Evolutionary conservation across 2,113 vertebrate genomes (phyloP), one percentile per base, ranked within the genome.

Genomic region (Tangachromis dhanisi): DNA sequence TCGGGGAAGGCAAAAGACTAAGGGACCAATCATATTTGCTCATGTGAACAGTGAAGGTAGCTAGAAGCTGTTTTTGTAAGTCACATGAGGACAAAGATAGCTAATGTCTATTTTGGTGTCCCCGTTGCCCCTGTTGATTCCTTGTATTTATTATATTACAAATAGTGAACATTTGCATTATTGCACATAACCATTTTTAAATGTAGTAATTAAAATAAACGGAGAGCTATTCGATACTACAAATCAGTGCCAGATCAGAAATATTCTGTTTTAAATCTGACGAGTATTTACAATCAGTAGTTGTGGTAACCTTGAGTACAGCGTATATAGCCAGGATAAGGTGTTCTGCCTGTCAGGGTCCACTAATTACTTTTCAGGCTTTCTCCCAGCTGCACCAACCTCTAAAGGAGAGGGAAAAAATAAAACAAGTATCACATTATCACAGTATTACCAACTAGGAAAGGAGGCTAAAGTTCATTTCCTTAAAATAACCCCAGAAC

Each of bases 71-170:
- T 38, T 38, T 88, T 86, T 78, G 63, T 84, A 19, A 80, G 85
- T 89, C 87, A 90, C 86, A 79, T 40, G 26, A 17, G 9, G 84
- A 85, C 80, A 87, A 90, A 91, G 53, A 87, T 82, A 90, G 90
- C 86, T 16, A 9, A 80, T 10, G 14, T 81, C 54, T 94, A 92
- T 93, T 92, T 76, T 59, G 49, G 21, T 55, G 61, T 53, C 29
- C 55, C n/a, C 54, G 9, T 33, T 83, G 68, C 47, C 83, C 73
- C 35, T 31, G 57, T 81, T 49, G 9, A 88, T 26, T 42, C 4
- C 26, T 80, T 61, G 79, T 59, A 66, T 86, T 88, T 40, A 19
- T 29, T 29, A 66, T 19, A 49, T 51, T 45, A 17, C 19, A 59
- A 59, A 79, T 19, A 8, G 2, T 33, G 6, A 78, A 55, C 26